Evolutionary conservation across 2,888 invertebrate species (phyloP).

Genomic region (Habrosyne pyritoides): DNA sequence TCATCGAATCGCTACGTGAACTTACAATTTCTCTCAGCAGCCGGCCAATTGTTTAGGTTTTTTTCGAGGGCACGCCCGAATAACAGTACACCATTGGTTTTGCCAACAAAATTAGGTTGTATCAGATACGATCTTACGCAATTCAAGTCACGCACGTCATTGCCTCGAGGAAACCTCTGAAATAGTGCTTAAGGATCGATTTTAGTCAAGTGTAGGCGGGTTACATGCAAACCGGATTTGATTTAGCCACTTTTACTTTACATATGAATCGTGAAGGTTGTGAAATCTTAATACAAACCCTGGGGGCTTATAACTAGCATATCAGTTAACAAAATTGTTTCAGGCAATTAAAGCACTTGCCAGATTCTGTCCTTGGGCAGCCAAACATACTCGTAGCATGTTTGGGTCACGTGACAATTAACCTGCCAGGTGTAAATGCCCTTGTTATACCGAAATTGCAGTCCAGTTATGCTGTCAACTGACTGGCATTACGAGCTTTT

Average conservation of each 20-base stretch:
- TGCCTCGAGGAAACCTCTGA: conserved; percentile 15
- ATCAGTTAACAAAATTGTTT: too few species aligned
- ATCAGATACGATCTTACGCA: conserved; percentile 32
- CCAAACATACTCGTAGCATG: too few species aligned
- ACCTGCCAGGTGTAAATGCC: too few species aligned
- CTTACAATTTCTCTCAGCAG: conserved; percentile 31
- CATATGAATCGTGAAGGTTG: neutral
- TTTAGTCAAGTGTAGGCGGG: conserved; percentile 1
- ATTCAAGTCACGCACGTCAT: conserved; percentile 26
- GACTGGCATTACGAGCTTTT: too few species aligned
- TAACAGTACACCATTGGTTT: conserved; percentile 42
- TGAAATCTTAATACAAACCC: neutral
- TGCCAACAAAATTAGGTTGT: conserved; percentile 29
- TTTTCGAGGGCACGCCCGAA: conserved; percentile 42
- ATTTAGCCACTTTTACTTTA: conserved; percentile 5
- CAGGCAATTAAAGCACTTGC: too few species aligned
- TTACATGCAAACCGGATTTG: conserved; percentile 14
- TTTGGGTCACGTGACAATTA: too few species aligned
- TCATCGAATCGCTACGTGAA: conserved; percentile 17
- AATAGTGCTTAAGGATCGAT: conserved; percentile 3
- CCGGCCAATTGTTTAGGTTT: conserved; percentile 33
- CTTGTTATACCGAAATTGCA: too few species aligned
- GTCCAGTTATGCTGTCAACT: too few species aligned
- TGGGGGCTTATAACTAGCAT: too few species aligned
- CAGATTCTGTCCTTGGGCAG: too few species aligned